Percentiles rank a stretch among this genome's conserved stretches.
phyloP scores from a whole-genome alignment of 2,888 invertebrate species.

The Boloria euphrosyne region DNA sequence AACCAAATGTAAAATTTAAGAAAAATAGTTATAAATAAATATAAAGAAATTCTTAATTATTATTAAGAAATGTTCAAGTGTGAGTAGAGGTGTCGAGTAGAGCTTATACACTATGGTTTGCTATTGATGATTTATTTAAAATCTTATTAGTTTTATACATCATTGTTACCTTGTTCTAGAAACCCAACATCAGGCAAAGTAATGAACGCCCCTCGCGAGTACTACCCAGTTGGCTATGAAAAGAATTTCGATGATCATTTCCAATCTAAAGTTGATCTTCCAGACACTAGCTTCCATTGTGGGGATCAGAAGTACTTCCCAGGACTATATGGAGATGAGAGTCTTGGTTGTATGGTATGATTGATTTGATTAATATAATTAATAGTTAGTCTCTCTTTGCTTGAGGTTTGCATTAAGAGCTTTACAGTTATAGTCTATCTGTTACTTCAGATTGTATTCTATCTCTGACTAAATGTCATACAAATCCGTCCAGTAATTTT shows the following conservation, averaged over 20 bases:
- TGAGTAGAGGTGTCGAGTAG: too few species aligned
- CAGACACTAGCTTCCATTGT: slow-evolving; percentile 92
- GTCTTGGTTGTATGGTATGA: slow-evolving; percentile 93
- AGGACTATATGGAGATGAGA: slow-evolving; percentile 93
- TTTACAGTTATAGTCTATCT: too few species aligned
- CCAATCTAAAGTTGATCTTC: slow-evolving; percentile 91
- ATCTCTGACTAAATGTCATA: too few species aligned
- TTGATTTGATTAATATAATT: background rate
- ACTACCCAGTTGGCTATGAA: slow-evolving; percentile 93
- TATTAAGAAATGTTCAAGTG: too few species aligned
- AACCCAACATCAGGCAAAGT: slow-evolving; percentile 82
- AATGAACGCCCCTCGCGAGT: slow-evolving; percentile 94
- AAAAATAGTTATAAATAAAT: too few species aligned
- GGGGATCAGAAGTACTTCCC: slow-evolving; percentile 95
- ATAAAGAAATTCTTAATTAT: too few species aligned
- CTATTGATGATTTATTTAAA: too few species aligned
- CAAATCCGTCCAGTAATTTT: too few species aligned
- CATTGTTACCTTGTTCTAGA: slow-evolving; percentile 48
- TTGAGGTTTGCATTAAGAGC: background rate
- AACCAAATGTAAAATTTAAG: too few species aligned
- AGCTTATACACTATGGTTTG: too few species aligned
- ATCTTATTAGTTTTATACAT: background rate
- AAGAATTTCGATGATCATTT: slow-evolving; percentile 95
- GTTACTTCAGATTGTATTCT: too few species aligned
- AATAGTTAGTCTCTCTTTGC: background rate